Conservation (phyloP, 2,888 invertebrate species). For the Cylloceria caligata region DNA sequence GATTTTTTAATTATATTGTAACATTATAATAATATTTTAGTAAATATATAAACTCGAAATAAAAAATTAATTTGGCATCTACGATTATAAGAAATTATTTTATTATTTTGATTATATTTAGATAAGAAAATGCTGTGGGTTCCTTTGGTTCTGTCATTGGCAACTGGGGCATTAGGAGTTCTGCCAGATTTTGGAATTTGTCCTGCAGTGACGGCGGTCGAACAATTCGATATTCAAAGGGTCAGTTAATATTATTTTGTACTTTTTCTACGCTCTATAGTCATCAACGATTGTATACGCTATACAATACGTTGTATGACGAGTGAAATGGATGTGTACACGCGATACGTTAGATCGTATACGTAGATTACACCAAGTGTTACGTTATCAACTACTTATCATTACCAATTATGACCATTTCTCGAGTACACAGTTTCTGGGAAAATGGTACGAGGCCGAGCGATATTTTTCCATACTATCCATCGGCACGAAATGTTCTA, state of each 20-base stretch:
- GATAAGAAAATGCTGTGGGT: slow-evolving; percentile 71
- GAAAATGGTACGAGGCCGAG: slow-evolving; percentile 92
- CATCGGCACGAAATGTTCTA: slow-evolving; percentile 91
- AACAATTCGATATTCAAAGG: slow-evolving; percentile 87
- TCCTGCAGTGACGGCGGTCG: slow-evolving; percentile 87
- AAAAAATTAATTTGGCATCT: no score
- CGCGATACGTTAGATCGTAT: neutral
- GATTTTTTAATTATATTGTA: neutral
- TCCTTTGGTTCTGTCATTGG: slow-evolving; percentile 71
- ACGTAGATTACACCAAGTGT: no score
- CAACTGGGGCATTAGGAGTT: slow-evolving; percentile 84
- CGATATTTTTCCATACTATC: slow-evolving; percentile 92
- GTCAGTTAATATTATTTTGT: slow-evolving; percentile 84
- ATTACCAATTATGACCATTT: neutral
- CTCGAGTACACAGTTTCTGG: slow-evolving; percentile 87
- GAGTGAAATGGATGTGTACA: neutral
- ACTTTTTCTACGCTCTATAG: neutral
- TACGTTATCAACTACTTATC: slow-evolving; percentile 27
- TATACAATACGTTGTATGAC: neutral
- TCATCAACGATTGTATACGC: neutral
- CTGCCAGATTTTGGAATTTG: slow-evolving; percentile 88
- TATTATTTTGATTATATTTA: slow-evolving; percentile 17
- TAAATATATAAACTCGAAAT: neutral
- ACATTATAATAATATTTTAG: slow-evolving; percentile 1
- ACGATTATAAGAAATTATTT: neutral